A percentile compares a stretch with the other conserved stretches of the same genome.
These are phyloP conservation scores for Mormyrus hasselquistii DNA, from an alignment of 2,797 vertebrate species.

Conservation along the genomic window DNA sequence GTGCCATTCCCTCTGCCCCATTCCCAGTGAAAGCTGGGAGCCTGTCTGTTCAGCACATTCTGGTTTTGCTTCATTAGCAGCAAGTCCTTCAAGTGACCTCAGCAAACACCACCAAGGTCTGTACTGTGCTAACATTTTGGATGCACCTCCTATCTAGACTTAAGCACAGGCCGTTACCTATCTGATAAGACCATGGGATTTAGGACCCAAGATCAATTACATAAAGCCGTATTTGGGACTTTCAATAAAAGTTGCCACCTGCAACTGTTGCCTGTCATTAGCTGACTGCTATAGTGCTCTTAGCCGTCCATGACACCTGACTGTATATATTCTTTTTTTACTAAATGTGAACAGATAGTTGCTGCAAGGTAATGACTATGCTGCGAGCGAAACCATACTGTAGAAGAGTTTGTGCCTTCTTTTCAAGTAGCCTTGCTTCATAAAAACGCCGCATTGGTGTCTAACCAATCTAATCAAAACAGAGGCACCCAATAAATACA, in stretches of 20 bases:
- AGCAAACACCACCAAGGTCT: neutral
- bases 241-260: neutral
- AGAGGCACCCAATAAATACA: neutral
- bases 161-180: neutral
- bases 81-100: neutral
- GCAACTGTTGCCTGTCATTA: neutral
- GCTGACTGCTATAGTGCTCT: neutral
- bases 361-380: neutral
- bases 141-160: neutral
- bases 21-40: neutral
- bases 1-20: neutral
- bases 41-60: neutral
- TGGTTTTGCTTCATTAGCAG: neutral
- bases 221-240: neutral
- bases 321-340: neutral
- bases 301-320: neutral
- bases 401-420: neutral
- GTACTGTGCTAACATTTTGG: neutral
- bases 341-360: neutral
- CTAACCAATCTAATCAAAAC: neutral
- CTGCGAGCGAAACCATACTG: neutral
- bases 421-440: neutral
- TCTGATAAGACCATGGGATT: neutral
- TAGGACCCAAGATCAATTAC: neutral
- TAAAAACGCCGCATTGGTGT: neutral